Evolutionary conservation across 2,888 invertebrate species (phyloP).

Genomic region (Acheta domesticus): DNA sequence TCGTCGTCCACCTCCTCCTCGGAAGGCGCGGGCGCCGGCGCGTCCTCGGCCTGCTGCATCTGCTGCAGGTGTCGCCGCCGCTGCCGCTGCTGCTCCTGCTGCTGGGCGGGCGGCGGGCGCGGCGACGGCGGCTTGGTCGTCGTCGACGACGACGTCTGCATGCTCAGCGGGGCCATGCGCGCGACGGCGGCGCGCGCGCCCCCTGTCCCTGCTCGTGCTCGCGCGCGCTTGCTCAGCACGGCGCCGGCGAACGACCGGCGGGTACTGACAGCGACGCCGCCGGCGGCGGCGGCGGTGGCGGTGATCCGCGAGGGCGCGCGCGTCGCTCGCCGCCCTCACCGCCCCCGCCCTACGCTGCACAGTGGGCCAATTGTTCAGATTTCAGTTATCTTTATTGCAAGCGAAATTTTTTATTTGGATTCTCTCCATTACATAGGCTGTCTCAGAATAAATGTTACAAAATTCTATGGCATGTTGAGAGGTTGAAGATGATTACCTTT

Average conservation of each 20-base stretch:
- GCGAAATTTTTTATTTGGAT: too few species aligned
- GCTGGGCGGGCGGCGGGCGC: not conserved
- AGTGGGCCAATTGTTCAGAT: too few species aligned
- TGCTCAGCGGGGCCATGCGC: conserved; percentile 18
- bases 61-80: not conserved
- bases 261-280: not conserved
- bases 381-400: too few species aligned
- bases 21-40: not conserved
- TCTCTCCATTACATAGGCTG: too few species aligned
- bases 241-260: not conserved
- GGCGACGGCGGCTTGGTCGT: not conserved
- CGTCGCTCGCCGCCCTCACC: not conserved
- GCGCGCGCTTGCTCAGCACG: not conserved
- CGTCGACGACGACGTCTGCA: not conserved
- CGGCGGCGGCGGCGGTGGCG: not conserved
- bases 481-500: too few species aligned
- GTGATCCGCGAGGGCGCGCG: not conserved
- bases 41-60: not conserved
- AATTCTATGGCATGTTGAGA: too few species aligned
- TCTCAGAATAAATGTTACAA: too few species aligned
- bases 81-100: not conserved
- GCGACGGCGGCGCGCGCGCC: not conserved
- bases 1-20: not conserved
- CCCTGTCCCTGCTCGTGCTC: not conserved
- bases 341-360: not conserved